Conservation (phyloP, 1,140 invertebrate species). For the Sipha flava region DNA sequence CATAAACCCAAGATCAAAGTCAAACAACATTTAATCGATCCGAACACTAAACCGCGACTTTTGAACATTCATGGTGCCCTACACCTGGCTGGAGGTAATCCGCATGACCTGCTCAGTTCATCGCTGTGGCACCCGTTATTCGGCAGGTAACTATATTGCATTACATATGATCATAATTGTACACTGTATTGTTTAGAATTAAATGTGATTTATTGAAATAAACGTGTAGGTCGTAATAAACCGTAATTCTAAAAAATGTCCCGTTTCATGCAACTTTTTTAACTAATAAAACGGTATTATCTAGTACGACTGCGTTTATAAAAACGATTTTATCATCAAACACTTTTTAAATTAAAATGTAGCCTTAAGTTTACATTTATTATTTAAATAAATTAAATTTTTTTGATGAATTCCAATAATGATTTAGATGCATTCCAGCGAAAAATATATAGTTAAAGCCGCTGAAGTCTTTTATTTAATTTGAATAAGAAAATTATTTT, state of each 20-base stretch:
- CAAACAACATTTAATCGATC: constrained; percentile 45
- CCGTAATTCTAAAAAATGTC: not conserved
- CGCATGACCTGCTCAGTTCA: not conserved
- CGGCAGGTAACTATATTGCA: not conserved
- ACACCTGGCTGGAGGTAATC: not conserved
- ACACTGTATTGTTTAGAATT: not conserved
- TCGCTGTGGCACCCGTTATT: not conserved
- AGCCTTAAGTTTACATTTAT: not conserved
- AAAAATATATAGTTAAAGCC: not conserved
- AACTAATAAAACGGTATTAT: not conserved
- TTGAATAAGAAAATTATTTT: not conserved
- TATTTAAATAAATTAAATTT: not conserved
- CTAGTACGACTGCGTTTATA: not conserved
- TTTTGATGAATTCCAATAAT: not conserved
- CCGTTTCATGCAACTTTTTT: not conserved
- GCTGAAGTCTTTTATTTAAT: not conserved
- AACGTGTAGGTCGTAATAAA: constrained; percentile 1
- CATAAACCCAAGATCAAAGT: constrained; percentile 43
- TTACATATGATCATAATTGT: not conserved
- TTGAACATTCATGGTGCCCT: constrained; percentile 38
- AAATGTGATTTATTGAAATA: not conserved
- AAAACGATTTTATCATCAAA: not conserved
- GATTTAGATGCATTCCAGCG: not conserved
- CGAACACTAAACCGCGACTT: constrained; percentile 39
- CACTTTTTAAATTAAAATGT: not conserved